phyloP scores from a whole-genome alignment of 2,888 invertebrate genomes.

The Apotomis turbidana region DNA sequence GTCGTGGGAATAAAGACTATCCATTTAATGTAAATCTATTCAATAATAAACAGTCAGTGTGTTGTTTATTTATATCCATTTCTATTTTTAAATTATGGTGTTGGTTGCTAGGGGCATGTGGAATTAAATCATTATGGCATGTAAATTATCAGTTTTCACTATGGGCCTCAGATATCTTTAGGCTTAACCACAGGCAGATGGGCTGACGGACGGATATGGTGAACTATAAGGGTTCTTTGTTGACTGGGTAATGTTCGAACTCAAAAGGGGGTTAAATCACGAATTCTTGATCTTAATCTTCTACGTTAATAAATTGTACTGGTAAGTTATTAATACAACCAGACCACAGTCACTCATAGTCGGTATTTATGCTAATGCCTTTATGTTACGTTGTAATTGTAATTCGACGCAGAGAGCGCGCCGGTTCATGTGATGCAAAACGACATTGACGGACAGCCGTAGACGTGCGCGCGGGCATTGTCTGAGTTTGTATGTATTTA shows the following conservation, averaged over 20 bases:
- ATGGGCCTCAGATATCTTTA: no score
- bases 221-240: no score
- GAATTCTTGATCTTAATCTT: no score
- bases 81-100: no score
- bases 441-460: constrained; percentile 44
- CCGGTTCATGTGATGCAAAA: constrained; percentile 46
- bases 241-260: no score
- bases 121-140: no score
- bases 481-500: constrained; percentile 35
- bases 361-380: constrained; percentile 37
- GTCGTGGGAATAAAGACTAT: constrained; percentile 66
- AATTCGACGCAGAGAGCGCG: constrained; percentile 40
- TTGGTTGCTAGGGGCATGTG: no score
- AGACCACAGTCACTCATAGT: constrained; percentile 5
- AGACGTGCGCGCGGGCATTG: constrained; percentile 36
- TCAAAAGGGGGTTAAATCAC: no score
- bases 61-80: background rate
- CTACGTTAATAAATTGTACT: no score
- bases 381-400: constrained; percentile 44
- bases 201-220: no score
- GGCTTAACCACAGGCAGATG: no score
- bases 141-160: no score
- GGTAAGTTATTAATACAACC: constrained; percentile 3
- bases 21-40: constrained; percentile 45
- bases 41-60: background rate